Evolutionary conservation across 2,797 vertebrate genomes (phyloP).

Genomic region (Amblyraja radiata): DNA sequence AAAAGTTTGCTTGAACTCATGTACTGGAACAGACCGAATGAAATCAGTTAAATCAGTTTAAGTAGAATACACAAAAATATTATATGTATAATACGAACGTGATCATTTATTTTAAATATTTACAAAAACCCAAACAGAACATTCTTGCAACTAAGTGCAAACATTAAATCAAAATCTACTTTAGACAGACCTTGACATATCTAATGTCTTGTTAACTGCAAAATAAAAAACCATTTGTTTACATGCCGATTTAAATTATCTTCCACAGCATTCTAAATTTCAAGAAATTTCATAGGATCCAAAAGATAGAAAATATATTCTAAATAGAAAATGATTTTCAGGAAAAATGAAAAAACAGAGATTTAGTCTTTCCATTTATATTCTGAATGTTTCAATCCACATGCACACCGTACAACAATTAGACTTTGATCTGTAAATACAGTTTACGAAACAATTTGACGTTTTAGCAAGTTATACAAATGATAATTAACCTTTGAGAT

Average conservation of each 20-base stretch:
- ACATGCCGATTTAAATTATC: conserved; percentile 6
- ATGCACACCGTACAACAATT: not conserved
- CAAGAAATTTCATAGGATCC: not conserved
- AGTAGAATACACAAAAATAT: not conserved
- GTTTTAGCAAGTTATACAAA: not conserved
- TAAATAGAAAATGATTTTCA: not conserved
- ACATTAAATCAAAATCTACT: conserved; percentile 13
- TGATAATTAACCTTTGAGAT: not conserved
- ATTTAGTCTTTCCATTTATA: not conserved
- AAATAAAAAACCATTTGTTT: not conserved
- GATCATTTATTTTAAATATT: not conserved
- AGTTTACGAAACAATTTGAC: not conserved
- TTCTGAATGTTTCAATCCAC: not conserved
- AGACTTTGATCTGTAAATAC: not conserved
- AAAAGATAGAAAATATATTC: not conserved
- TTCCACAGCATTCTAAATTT: not conserved
- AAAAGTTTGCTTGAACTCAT: not conserved
- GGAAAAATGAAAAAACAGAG: not conserved
- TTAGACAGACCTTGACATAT: not conserved
- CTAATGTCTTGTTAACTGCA: not conserved
- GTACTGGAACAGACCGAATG: not conserved
- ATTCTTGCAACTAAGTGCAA: not conserved
- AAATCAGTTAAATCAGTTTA: not conserved
- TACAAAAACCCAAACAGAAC: not conserved
- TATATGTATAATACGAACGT: not conserved